A percentile compares a stretch with the other conserved stretches of the same genome.
Conservation (phyloP, 1,140 invertebrate species). For the Myzus persicae region DNA sequence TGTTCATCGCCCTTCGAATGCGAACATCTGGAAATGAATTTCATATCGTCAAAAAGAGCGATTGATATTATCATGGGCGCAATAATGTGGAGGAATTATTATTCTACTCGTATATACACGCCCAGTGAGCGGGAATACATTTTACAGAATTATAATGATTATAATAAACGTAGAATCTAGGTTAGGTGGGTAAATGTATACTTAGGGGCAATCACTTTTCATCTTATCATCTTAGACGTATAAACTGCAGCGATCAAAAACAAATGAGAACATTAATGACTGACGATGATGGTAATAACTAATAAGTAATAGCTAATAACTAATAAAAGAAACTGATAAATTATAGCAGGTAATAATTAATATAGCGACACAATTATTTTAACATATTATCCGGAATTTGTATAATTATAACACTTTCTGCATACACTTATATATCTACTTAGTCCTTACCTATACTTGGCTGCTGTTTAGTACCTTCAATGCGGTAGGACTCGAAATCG, state of each 20-base stretch:
- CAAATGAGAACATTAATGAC: not conserved
- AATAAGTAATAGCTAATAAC: not conserved
- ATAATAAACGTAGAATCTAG: not conserved
- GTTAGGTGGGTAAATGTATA: not conserved
- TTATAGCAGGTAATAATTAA: not conserved
- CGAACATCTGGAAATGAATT: not conserved
- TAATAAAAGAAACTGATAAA: not conserved
- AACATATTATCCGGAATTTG: not conserved
- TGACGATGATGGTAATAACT: not conserved
- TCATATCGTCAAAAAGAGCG: not conserved
- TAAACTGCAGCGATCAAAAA: not conserved
- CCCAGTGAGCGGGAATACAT: not conserved
- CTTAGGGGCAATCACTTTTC: not conserved
- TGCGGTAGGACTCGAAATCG: not conserved
- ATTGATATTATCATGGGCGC: not conserved
- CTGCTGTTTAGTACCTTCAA: not conserved
- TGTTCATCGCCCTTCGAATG: not conserved
- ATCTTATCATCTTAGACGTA: too few relatives aligned
- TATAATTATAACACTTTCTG: not conserved
- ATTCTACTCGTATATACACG: not conserved
- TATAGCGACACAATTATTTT: not conserved
- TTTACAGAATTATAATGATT: slow-evolving; percentile 7
- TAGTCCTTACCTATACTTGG: not conserved
- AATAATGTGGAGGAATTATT: not conserved
- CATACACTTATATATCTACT: not conserved